Evolutionary conservation across 2,797 vertebrate genomes (phyloP), one percentile per base, ranked within the genome.

Genomic region (Crenichthys baileyi): DNA sequence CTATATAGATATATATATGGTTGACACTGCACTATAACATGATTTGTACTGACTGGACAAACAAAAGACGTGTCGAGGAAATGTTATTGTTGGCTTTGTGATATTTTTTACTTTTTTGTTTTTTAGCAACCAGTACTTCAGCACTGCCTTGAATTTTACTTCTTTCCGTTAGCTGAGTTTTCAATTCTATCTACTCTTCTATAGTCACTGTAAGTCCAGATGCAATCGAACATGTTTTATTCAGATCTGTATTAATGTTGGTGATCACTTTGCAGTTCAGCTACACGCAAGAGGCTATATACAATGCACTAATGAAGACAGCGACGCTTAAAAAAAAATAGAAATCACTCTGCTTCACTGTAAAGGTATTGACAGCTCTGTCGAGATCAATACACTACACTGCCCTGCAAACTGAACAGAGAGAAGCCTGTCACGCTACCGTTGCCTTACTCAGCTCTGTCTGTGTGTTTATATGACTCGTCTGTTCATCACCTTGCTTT

Each of bases 371-470:
- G 94, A 93, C 91, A 77, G 89, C 85, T 92, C 78, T 77, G 90
- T 92, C 82, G 56, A 78, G 85, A 94, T 94, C 93, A 90, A 94
- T 94, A 94, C 93, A 94, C 94, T 92, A 93, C 93, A 93, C 91
- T 94, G 93, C 94, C 93, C 94, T 95, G 95, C 94, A 94, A 95
- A 92, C 90, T 90, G 91, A 94, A 95, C 90, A 90, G 93, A 95
- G 93, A 93, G 90, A 92, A 94, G 92, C 93, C 94, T 94, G 92
- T 94, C 95, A 94, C 93, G 94, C 93, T 94, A 94, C 92, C 85
- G 95, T 95, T 96, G 95, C 95, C 95, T 96, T 96, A 96, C 94
- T 95, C 92, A 91, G 94, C 95, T 95, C 93, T 94, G 93, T 94
- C 91, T 89, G 85, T 92, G 91, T 94, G 92, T 95, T 94, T 88